Evolutionary conservation across 2,888 invertebrate genomes (phyloP), one percentile per base, ranked within the genome.

Genomic region (Plemyria rubiginata): DNA sequence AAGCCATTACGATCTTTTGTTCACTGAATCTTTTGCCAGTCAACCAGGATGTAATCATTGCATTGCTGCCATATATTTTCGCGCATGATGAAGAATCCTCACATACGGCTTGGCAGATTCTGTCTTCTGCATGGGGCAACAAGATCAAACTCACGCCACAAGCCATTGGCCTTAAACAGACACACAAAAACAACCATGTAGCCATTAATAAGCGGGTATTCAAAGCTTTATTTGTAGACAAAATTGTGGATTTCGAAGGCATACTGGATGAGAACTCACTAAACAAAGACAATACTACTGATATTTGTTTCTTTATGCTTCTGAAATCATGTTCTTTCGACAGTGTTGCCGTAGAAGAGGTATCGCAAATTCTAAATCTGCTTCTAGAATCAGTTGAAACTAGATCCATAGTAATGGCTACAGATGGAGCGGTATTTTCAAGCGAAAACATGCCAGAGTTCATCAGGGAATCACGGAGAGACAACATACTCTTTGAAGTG

Each of bases 31-130:
- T 86, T 0, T 77, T 91, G 50, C 86, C 91, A 2, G 93, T 94
- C 4, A 94, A 95, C 71, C 93, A 94, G 54, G 89, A 93, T 66
- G 92, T 94, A 4, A 91, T 96, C 52, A 78, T 95, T 40, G 88
- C 93, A 0, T 82, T 96, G 22, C 80, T 95, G 32, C 95, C 96
- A 11, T 94, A 94, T 76, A 78, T 96, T 6, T 94, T 96, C 69
- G 95, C 95, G 0, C 75, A 81, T 51, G 85, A 92, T 71, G 61
- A 78, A 64, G 76, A 84, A 54, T 77, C 84, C 15, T 80, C 82
- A 36, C 68, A 80, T 62, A 67, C 85, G 0, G 78, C 92, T 8
- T 83, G 81, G 78, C 71, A 83, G 32, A 86, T 93, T 59, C 71
- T 92, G 29, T 78, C 77, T 52, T 90, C 89, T 0, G 72, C 85